These are phyloP conservation scores for Acanthaster planci DNA, from an alignment of 35 echinoderm and acorn worm genomes.

Conservation along the genomic window DNA sequence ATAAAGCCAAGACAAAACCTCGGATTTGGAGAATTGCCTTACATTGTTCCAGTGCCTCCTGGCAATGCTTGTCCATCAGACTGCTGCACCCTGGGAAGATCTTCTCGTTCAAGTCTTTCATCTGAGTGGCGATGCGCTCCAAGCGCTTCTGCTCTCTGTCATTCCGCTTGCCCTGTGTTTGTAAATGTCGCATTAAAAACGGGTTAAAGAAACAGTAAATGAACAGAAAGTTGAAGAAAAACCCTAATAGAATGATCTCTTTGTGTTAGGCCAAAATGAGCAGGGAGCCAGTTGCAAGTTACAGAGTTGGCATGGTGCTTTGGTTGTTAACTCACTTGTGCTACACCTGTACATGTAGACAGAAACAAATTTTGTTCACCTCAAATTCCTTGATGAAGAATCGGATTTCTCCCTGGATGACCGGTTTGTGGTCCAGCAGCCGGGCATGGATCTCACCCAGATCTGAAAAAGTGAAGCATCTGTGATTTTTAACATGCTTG, in stretches of 20 bases:
- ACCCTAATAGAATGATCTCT: not conserved
- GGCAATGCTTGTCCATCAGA: slow-evolving; percentile 51
- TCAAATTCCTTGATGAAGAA: slow-evolving; percentile 75
- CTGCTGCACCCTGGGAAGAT: slow-evolving; percentile 35
- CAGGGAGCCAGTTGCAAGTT: no score
- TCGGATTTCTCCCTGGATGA: slow-evolving; percentile 71
- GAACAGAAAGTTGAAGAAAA: not conserved
- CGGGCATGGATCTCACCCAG: slow-evolving; percentile 63
- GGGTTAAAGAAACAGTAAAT: not conserved
- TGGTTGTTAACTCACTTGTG: no score
- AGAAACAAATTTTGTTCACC: slow-evolving; percentile 16
- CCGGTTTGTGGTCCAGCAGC: slow-evolving; percentile 71
- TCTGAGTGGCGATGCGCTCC: slow-evolving; percentile 38
- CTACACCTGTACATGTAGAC: not conserved
- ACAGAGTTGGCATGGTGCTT: no score
- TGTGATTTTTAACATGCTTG: no score
- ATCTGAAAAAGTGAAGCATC: slow-evolving; percentile 25
- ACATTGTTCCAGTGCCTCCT: slow-evolving; percentile 45
- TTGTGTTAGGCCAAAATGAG: not conserved
- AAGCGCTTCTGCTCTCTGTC: slow-evolving; percentile 53
- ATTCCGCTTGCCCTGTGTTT: slow-evolving; percentile 48
- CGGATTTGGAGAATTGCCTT: not conserved
- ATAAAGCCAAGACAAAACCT: no score
- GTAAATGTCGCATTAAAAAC: no score
- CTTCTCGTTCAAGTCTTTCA: slow-evolving; percentile 42